Percentiles rank a stretch among this genome's conserved stretches.
Evolutionary conservation across 1,140 invertebrate species (phyloP).

Genomic region (Drosophila azteca): DNA sequence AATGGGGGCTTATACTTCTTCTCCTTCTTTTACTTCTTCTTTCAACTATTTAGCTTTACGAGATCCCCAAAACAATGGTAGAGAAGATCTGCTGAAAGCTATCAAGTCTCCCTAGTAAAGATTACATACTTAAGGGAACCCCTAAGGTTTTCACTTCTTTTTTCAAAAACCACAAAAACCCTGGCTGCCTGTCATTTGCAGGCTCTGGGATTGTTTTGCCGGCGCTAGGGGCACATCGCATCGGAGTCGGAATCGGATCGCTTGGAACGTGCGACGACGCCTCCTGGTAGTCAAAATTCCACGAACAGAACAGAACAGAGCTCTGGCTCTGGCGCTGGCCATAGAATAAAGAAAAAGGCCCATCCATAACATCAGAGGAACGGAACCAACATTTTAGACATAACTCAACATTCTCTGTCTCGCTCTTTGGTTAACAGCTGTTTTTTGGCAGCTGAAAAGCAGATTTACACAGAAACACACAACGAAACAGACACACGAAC

Average conservation of each 20-base stretch:
- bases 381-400: conserved; percentile 26
- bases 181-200: too few species aligned
- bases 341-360: conserved; percentile 19
- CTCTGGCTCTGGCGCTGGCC: conserved; percentile 6
- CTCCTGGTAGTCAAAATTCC: conserved; percentile 45
- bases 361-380: conserved; percentile 32
- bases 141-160: neutral
- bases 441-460: conserved; percentile 67
- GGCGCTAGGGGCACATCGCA: conserved; percentile 39
- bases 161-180: too few species aligned
- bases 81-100: too few species aligned
- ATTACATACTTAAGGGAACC: neutral
- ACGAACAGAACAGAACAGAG: conserved; percentile 21
- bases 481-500: conserved; percentile 22
- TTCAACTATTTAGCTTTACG: too few species aligned
- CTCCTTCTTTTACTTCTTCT: too few species aligned
- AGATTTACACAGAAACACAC: conserved; percentile 58
- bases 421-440: conserved; percentile 55
- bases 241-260: neutral
- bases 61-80: too few species aligned
- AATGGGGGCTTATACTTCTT: too few species aligned
- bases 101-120: too few species aligned
- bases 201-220: conserved; percentile 44
- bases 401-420: conserved; percentile 52
- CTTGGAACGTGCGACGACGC: conserved; percentile 40